Evolutionary conservation across 2,113 vertebrate species (phyloP).

Genomic region (Protomyctophum bolini): DNA sequence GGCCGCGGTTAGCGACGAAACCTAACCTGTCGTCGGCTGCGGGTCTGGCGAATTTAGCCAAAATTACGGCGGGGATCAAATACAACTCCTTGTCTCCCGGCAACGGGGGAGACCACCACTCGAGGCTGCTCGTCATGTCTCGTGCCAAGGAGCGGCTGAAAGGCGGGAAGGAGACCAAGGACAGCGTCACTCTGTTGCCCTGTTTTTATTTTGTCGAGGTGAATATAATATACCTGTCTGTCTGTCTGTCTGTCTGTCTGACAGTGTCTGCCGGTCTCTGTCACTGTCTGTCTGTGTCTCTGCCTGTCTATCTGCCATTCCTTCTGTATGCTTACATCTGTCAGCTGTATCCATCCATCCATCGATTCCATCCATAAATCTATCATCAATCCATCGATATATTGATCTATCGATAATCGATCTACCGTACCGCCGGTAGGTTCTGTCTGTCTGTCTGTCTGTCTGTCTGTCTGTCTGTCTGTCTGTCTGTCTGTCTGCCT

Average conservation of each 20-base stretch:
- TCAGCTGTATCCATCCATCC: too few relatives aligned
- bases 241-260: slow-evolving; percentile 23
- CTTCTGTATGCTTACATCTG: too few relatives aligned
- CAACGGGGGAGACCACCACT: slow-evolving; percentile 58
- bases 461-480: neutral
- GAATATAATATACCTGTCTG: slow-evolving; percentile 15
- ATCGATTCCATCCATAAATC: too few relatives aligned
- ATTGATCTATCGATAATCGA: too few relatives aligned
- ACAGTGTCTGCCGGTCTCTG: neutral
- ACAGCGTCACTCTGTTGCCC: slow-evolving; percentile 72
- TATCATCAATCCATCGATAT: too few relatives aligned
- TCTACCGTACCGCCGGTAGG: too few relatives aligned
- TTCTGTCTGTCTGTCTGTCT: neutral
- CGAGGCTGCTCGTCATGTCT: slow-evolving; percentile 59
- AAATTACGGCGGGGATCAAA: slow-evolving; percentile 72
- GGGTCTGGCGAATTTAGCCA: slow-evolving; percentile 39
- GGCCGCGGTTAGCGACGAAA: slow-evolving; percentile 5
- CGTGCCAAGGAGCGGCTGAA: slow-evolving; percentile 71
- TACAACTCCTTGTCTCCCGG: slow-evolving; percentile 70
- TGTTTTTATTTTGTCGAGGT: slow-evolving; percentile 78
- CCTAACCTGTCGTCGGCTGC: neutral
- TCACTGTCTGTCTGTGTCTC: neutral
- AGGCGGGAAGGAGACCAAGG: slow-evolving; percentile 72
- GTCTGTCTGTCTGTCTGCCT: neutral
- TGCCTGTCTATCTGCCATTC: neutral